Evolutionary conservation across 1,140 invertebrate genomes (phyloP), one percentile per base, ranked within the genome.

Genomic region (Philopotamus ludificatus): DNA sequence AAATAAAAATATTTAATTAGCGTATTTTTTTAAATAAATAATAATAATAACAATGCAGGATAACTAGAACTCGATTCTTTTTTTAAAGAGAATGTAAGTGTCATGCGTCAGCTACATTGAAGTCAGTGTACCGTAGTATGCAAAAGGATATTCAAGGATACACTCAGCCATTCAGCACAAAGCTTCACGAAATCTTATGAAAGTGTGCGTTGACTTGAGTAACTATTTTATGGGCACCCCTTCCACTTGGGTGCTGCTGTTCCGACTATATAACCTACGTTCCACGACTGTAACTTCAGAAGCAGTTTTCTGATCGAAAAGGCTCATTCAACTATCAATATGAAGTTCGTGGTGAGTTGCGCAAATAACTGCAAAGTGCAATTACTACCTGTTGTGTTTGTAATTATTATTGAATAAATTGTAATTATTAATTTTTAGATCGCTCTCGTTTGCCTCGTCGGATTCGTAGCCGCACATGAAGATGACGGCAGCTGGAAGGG

Each of bases 261-360:
- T 4, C 4, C 12, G 4, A 12, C 4, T 34, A 34, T 34, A 34
- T 7, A 34, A 34, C 28, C 28, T 7, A 4, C 28, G 28, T 12
- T 7, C 28, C 28, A 34, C 28, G 7, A 23, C 23, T 22, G 4
- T 7, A 7, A 2, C 8, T 49, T 61, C 59, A 61, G 10, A 61
- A 63, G 60, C 60, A 63, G 60, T 63, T 63, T 63, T 63, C 60
- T 2, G 15, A 4, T 42, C 47, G 60, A 63, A 63, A 63, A 63
- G 60, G 60, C 60, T 53, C 23, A 3, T 10, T 15, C 34, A 39
- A 18, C 58, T 63, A 18, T 15, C 42, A 63, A 39, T 20, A 63
- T 63, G 60, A 63, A 63, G 12, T 34, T 49, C 60, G 8, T 63
- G 49, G 60, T 63, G 10, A 63, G 60, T 63, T 25, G 3, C 12